Evolutionary conservation across 2,888 invertebrate genomes (phyloP), one percentile per base, ranked within the genome.

Genomic region (Eristalinus sepulchralis): DNA sequence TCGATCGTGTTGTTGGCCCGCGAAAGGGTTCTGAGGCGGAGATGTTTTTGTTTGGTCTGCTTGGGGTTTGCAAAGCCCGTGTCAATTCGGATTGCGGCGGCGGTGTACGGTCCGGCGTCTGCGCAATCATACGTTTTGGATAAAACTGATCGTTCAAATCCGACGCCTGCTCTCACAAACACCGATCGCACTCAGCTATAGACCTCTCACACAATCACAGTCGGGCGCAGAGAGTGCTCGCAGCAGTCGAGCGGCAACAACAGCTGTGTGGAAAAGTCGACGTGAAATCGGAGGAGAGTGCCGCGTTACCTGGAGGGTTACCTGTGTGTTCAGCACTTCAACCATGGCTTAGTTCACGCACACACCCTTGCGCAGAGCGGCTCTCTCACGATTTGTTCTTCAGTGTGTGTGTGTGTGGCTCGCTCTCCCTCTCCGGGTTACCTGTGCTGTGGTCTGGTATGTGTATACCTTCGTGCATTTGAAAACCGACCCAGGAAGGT

Each of bases 51-150:
- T 47, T 47, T 70, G 47, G 22, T 60, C 53, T 60, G 64, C 64
- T 31, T 63, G 11, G 17, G 59, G 72, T 78, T 78, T 5, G n/a
- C 22, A 64, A 78, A 22, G 68, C 60, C 68, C 47, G 47, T 47
- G 27, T 55, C 22, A 34, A 31, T 36, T 84, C 60, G 64, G 53
- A 75, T 73, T 78, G 78, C 86, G 78, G 66, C 75, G 75, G 27
- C 27, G 57, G 39, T 57, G 34, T 83, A 75, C 62, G 70, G 57
- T 39, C 80, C 88, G 88, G 91, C 91, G 91, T 90, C 91, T 91
- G 90, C 90, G 91, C 91, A 90, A 90, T 89, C 89, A 89, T 90
- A 90, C 91, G 91, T 91, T 90, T 87, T 89, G 88, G 89, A 90
- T 89, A 89, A 90, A 90, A 91, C 91, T 91, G 89, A 90, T 86